Base-by-base conservation (phyloP, 2,113 vertebrate genomes). In the Himantopus leucocephalus region DNA sequence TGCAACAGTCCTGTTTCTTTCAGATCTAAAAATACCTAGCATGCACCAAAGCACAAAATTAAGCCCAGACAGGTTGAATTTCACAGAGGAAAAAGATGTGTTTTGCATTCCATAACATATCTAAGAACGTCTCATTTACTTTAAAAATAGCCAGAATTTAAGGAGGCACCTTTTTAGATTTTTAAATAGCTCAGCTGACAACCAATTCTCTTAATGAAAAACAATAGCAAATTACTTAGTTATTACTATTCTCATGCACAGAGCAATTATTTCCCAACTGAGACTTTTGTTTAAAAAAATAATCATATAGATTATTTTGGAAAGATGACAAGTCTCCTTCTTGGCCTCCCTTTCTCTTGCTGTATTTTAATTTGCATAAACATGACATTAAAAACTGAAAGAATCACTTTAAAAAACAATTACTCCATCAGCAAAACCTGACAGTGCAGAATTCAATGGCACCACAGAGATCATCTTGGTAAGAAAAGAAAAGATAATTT, bases 331-430 rank as follows among this genome's bases (percentile, higher is more conserved):
- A 91, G 45, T 67, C 50, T 91, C 10, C 56, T 92, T 82, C 59
- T 79, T 1, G 7, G 45, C 41, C 77, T 79, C 34, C 20, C 39
- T 72, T 59, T 76, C 35, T 76, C 68, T 72, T 37, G 17, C 32
- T 67, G 56, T 92, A 58, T 74, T 92, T 92, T 59, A 79, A 97
- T 95, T 96, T 93, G 71, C 94, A 93, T 94, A 92, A 92, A 88
- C 30, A 80, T 71, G 86, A 90, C 73, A 96, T 71, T 84, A 93
- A 50, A 92, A 94, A 52, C 5, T 27, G 70, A 95, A 92, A 88
- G 48, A 94, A 94, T 91, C 1, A 0, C 58, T 95, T 95, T 56
- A 60, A 85, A 96, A 96, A 90, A 85, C 78, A 94, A 86, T 90
- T 88, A 90, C 52, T 83, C 52, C 75, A 59, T 80, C 91, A 92